phyloP scores from a whole-genome alignment of 2,888 invertebrate species.

The Conomelus anceps region DNA sequence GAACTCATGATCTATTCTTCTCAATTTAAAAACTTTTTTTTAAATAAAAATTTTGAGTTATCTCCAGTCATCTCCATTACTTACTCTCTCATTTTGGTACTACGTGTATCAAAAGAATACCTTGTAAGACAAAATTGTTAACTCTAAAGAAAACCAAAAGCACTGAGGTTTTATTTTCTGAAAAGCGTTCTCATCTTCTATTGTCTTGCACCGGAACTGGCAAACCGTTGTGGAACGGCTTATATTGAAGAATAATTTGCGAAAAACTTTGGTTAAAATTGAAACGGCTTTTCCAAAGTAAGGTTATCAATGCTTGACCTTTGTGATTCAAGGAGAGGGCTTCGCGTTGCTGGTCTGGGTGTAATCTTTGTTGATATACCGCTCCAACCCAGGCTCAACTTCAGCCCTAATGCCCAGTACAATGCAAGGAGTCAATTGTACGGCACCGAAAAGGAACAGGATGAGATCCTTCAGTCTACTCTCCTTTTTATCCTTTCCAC shows the following conservation, averaged over 20 bases:
- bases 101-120: not conserved
- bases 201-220: not conserved
- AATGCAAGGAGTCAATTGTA: not conserved
- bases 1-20: no score
- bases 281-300: not conserved
- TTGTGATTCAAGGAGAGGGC: not conserved
- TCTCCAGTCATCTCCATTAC: no score
- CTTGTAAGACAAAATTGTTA: not conserved
- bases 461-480: not conserved
- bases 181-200: not conserved
- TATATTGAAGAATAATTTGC: not conserved
- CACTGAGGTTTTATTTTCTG: not conserved
- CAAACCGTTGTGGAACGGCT: not conserved
- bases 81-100: no score
- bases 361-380: slow-evolving; percentile 6
- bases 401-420: not conserved
- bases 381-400: not conserved
- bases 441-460: not conserved
- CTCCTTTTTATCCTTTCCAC: not conserved
- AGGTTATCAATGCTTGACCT: not conserved
- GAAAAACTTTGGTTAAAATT: not conserved
- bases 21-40: no score
- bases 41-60: no score
- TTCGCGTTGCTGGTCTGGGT: not conserved
- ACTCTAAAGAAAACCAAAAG: not conserved